Evolutionary conservation across 2,797 vertebrate genomes (phyloP).

Genomic region (Helostoma temminkii): DNA sequence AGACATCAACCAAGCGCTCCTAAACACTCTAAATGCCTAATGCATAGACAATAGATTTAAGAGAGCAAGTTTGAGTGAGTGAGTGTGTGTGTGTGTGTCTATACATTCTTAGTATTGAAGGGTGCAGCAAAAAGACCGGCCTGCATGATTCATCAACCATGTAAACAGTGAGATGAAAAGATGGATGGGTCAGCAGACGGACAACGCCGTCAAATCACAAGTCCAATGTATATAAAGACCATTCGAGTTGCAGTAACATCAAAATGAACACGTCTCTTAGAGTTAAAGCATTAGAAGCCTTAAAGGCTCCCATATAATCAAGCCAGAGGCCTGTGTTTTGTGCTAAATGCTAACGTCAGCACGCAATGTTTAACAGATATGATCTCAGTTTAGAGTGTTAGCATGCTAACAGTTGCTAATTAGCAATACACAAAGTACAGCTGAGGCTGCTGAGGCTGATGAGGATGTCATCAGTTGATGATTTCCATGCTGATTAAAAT

Average conservation of each 20-base stretch:
- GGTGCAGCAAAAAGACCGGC: conserved; percentile 36
- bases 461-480: no score
- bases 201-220: conserved; percentile 17
- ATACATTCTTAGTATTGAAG: conserved; percentile 20
- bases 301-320: neutral
- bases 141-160: conserved; percentile 38
- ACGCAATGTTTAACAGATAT: neutral
- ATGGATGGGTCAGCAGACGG: conserved; percentile 34
- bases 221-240: conserved; percentile 12
- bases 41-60: conserved; percentile 59
- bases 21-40: conserved; percentile 66
- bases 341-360: neutral
- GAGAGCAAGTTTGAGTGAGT: conserved; percentile 14
- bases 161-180: conserved; percentile 46
- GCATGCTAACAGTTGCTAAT: no score
- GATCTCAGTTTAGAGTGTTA: neutral
- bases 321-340: neutral
- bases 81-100: conserved; percentile 18
- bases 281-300: neutral
- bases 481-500: no score
- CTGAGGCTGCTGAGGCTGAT: neutral
- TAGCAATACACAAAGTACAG: neutral
- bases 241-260: conserved; percentile 3
- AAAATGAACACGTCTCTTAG: conserved; percentile 2
- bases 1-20: conserved; percentile 57